Evolutionary conservation across 2,113 vertebrate species (phyloP), one percentile per base, ranked within the genome.

Genomic region (Cacatua alba): DNA sequence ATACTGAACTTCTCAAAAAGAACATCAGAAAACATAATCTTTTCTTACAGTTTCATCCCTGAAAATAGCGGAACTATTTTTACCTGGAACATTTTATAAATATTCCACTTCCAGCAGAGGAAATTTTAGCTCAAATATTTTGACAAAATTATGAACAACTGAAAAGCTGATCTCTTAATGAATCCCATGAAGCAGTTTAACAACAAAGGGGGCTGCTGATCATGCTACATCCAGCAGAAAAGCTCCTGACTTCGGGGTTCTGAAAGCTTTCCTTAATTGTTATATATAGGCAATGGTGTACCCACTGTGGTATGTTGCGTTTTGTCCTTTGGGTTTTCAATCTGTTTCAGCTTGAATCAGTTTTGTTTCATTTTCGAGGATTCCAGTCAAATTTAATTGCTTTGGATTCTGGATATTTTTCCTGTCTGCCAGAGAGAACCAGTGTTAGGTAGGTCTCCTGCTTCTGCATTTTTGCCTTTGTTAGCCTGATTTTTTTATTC

Each of bases 51-150:
- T 15, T 89, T 89, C 33, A 52, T 51, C 64, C 57, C 81, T 60
- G 62, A 68, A 95, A 95, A 71, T 9, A 84, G 80, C 6, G 16
- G 51, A 82, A 86, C 92, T 94, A 82, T 95, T 92, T 94, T 94
- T 90, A 95, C 80, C 92, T 94, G 86, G 91, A 94, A 88, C 76
- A 84, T 83, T 81, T 86, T 49, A 91, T 70, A 94, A 94, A 95
- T 86, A 92, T 84, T 89, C 81, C 43, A 72, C 83, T 83, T 92
- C 62, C 89, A 92, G 65, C 39, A 62, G 65, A 82, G 77, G 81
- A 94, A 90, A 93, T 86, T 94, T 93, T 81, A 88, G n/a, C 51
- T 93, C 59, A 92, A 92, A 94, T 94, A 93, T 94, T 95, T 94
- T 93, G 88, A 94, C 86, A 83, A 68, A 86, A 84, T 68, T 78